Base-by-base conservation (phyloP, 2,888 invertebrate species). In the Mythimna impura region DNA sequence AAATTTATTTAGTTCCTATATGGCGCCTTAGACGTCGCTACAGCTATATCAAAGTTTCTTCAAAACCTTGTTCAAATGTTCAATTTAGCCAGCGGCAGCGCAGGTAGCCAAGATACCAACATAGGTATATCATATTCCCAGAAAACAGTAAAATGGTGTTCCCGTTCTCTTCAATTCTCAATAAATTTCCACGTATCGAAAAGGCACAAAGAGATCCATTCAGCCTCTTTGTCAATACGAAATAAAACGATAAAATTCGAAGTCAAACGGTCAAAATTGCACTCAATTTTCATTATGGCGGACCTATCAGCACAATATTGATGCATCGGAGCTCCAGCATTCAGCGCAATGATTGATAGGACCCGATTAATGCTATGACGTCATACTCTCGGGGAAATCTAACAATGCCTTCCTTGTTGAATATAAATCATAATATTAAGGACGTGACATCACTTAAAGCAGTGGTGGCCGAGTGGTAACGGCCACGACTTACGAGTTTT, bases 281-380 rank as follows among this genome's bases (percentile, higher is more conserved):
- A 70, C 70, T 81, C 55, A 43, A 79, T 71, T 79, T 79, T 74
- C 80, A 66, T 54, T 60, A 68, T 47, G 61, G 36, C 30, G 17
- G 10, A 55, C 36, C 74, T 66, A 60, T 74, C 74, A 74, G 52
- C 52, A 12, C 62, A 68, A 66, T 74, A 74, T 81, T 81, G 81
- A 81, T 81, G 81, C 62, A 81, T 83, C 66, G 66, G 6, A 5
- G 67, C 70, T 71, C 65, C 22, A 36, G 66, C 50, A 64, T 79
- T 62, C 54, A 73, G 10, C 30, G 20, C 52, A 54, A 10, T 79
- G 83, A 83, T 83, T 83, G 81, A 81, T 83, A 74, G 22, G 40
- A 65, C 7, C 14, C 30, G 57, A 71, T 74, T 68, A 71, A 60
- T 61, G 30, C 34, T 62, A 17, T n/a, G 9, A 34, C 52, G 36